phyloP scores from a whole-genome alignment of 2,797 vertebrate genomes.

The Nasua narica region DNA sequence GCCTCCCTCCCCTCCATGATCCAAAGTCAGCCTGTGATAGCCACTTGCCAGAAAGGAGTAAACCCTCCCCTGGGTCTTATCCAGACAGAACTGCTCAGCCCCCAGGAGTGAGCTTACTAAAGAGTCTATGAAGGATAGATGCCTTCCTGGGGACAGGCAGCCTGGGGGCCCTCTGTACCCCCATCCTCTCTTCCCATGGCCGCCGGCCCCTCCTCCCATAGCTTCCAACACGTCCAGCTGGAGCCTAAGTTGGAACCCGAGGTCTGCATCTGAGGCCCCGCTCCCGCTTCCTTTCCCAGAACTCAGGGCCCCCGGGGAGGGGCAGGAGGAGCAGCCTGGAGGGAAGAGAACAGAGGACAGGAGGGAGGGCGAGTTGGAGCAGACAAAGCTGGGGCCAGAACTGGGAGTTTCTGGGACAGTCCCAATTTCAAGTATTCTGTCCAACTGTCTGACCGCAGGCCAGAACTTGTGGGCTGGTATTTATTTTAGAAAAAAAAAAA shows the following conservation, averaged over 20 bases:
- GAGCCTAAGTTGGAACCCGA: slow-evolving; percentile 27
- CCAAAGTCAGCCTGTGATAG: not conserved
- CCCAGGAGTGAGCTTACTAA: not conserved
- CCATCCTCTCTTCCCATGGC: not conserved
- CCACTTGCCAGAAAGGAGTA: not conserved
- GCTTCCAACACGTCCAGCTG: slow-evolving; percentile 33
- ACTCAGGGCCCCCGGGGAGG: slow-evolving; percentile 45
- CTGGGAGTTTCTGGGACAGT: slow-evolving; percentile 70
- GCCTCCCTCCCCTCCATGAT: not conserved
- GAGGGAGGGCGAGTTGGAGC: slow-evolving; percentile 34
- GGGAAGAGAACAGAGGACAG: not conserved
- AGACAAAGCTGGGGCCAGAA: slow-evolving; percentile 45
- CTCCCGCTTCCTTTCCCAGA: slow-evolving; percentile 72
- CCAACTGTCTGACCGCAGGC: slow-evolving; percentile 45
- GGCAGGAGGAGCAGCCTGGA: slow-evolving; percentile 40
- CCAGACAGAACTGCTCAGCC: not conserved
- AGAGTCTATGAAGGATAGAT: not conserved
- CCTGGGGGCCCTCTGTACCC: not conserved
- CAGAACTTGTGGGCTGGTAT: slow-evolving; percentile 38
- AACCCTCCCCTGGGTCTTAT: not conserved
- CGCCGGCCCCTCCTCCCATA: not conserved
- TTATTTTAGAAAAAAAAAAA: slow-evolving; percentile 30
- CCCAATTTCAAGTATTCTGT: slow-evolving; percentile 53
- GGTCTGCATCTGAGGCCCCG: slow-evolving; percentile 49
- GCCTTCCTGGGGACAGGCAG: not conserved